Conservation (phyloP, 2,888 invertebrate genomes). For the Sepiola atlantica region DNA sequence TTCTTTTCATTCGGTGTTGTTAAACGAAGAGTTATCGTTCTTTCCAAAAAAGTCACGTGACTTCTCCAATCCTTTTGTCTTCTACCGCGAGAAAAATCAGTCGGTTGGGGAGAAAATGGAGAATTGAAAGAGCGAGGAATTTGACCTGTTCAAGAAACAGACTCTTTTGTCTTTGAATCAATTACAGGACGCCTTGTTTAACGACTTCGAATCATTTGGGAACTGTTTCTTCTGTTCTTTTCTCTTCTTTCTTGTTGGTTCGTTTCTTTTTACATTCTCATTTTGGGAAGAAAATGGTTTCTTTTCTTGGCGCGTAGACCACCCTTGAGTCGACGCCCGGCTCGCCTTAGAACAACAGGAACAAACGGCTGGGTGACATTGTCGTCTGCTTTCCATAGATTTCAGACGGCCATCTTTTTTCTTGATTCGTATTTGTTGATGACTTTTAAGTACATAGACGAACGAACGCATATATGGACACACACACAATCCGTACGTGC, state of each 20-base stretch:
- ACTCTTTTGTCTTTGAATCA: neutral
- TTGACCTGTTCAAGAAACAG: neutral
- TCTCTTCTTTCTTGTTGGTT: neutral
- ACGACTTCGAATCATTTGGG: conserved; percentile 32
- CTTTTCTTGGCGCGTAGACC: neutral
- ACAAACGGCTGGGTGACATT: neutral
- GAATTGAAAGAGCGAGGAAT: neutral
- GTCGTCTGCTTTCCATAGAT: conserved; percentile 20
- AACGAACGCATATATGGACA: neutral
- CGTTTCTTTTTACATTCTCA: too few relatives aligned
- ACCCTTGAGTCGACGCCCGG: neutral
- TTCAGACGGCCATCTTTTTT: neutral
- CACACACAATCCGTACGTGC: too few relatives aligned
- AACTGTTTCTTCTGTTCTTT: neutral
- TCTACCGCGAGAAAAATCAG: neutral
- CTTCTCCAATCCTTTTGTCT: neutral
- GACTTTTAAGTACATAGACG: neutral
- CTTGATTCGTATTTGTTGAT: neutral
- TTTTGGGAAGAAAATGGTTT: neutral
- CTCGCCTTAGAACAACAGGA: neutral
- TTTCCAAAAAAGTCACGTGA: neutral
- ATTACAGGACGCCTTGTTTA: neutral
- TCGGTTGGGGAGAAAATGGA: neutral
- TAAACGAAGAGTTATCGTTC: neutral
- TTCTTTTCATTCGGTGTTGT: too few relatives aligned